These are phyloP conservation scores for Selene dorsalis DNA, from an alignment of 2,797 vertebrate species.

Conservation along the genomic window DNA sequence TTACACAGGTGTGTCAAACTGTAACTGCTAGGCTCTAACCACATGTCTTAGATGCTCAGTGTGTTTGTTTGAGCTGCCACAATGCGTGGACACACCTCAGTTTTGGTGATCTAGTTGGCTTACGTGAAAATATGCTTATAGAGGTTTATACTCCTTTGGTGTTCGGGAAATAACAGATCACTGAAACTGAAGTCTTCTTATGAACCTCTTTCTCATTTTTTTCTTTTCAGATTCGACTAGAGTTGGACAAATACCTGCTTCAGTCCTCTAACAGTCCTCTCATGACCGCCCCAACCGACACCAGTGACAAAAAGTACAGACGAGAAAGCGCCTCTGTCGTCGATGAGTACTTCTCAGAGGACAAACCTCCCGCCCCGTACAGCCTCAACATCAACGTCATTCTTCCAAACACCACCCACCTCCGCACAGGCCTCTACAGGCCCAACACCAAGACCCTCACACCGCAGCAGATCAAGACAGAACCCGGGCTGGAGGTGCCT, in stretches of 20 bases:
- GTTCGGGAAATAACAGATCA: neutral
- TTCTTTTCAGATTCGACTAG: conserved; percentile 79
- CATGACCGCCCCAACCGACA: conserved; percentile 35
- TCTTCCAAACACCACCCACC: conserved; percentile 89
- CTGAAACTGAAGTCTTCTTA: neutral
- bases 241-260: conserved; percentile 92
- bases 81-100: neutral
- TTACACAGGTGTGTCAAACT: conserved; percentile 1
- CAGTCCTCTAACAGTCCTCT: conserved; percentile 66
- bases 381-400: conserved; percentile 94
- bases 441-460: conserved; percentile 77
- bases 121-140: neutral
- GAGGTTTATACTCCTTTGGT: neutral
- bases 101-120: neutral
- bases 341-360: conserved; percentile 91
- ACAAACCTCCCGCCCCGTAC: conserved; percentile 86
- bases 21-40: too few relatives aligned
- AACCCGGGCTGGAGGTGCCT: conserved; percentile 86
- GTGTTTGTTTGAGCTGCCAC: neutral
- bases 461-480: conserved; percentile 87
- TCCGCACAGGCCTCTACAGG: conserved; percentile 91
- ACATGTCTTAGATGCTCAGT: too few relatives aligned
- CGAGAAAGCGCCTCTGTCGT: conserved; percentile 92
- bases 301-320: conserved; percentile 88
- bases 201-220: neutral